Percentiles rank a stretch among this genome's conserved stretches.
Evolutionary conservation across 1,140 invertebrate genomes (phyloP).

Genomic region (Drosophila littoralis): DNA sequence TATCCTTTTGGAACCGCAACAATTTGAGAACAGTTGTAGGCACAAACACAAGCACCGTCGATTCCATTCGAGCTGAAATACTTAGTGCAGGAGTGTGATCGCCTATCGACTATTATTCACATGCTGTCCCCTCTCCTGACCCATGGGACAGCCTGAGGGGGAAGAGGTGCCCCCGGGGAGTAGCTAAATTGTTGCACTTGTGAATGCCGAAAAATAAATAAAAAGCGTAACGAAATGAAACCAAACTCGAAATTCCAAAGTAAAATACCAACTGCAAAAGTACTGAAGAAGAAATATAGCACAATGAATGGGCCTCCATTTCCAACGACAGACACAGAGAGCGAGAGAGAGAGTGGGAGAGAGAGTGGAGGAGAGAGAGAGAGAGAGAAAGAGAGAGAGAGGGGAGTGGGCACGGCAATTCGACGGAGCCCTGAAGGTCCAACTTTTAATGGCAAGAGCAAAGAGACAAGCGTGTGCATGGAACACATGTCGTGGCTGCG

Average conservation of each 20-base stretch:
- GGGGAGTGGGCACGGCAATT: neutral
- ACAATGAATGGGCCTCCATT: slow-evolving; percentile 48
- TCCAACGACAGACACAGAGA: neutral
- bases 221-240: slow-evolving; percentile 64
- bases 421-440: slow-evolving; percentile 60
- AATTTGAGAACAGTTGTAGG: slow-evolving; percentile 18
- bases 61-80: slow-evolving; percentile 9
- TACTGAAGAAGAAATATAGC: slow-evolving; percentile 51
- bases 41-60: neutral
- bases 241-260: slow-evolving; percentile 65
- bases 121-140: neutral
- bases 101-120: slow-evolving; percentile 52
- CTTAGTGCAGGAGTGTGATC: slow-evolving; percentile 30
- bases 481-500: slow-evolving; percentile 75
- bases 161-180: neutral
- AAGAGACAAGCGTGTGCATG: slow-evolving; percentile 66
- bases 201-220: slow-evolving; percentile 45
- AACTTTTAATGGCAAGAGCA: slow-evolving; percentile 80
- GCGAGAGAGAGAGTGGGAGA: neutral
- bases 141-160: too few species aligned
- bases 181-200: slow-evolving; percentile 73
- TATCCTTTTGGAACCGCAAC: slow-evolving; percentile 25
- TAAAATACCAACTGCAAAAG: slow-evolving; percentile 71
- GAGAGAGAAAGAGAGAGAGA: neutral
- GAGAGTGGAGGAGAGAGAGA: neutral